Evolutionary conservation across 1,140 invertebrate genomes (phyloP).

Genomic region (Drosophila baimaii): DNA sequence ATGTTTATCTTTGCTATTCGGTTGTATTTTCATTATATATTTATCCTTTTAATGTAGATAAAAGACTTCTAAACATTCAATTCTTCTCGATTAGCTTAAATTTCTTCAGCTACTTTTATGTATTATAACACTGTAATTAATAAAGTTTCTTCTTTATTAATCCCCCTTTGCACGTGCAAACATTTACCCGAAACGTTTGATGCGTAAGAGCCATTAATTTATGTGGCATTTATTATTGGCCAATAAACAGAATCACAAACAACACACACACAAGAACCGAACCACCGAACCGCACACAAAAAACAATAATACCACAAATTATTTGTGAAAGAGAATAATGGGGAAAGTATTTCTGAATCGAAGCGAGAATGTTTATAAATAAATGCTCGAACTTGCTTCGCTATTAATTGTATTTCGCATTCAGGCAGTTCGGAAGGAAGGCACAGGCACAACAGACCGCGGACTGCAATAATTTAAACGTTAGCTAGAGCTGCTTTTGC

Average conservation of each 20-base stretch:
- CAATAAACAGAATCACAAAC: conserved; percentile 47
- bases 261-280: background rate
- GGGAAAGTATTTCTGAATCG: conserved; percentile 66
- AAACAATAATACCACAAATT: conserved; percentile 23
- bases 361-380: conserved; percentile 77
- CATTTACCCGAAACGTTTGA: conserved; percentile 8
- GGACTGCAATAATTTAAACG: conserved; percentile 50
- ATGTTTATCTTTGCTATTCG: no score
- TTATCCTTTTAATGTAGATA: background rate
- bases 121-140: background rate
- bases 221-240: conserved; percentile 60
- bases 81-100: background rate
- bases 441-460: background rate
- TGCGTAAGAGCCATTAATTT: conserved; percentile 47
- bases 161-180: conserved; percentile 29
- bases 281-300: conserved; percentile 24
- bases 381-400: conserved; percentile 60
- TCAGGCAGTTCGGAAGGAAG: conserved; percentile 29
- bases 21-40: conserved; percentile 16
- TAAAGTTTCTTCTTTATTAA: background rate
- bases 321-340: conserved; percentile 51
- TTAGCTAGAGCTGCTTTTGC: conserved; percentile 47
- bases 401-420: conserved; percentile 66
- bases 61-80: background rate
- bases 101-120: background rate